Conservation (phyloP, 1,140 invertebrate species). For the Diachasma alloeum region DNA sequence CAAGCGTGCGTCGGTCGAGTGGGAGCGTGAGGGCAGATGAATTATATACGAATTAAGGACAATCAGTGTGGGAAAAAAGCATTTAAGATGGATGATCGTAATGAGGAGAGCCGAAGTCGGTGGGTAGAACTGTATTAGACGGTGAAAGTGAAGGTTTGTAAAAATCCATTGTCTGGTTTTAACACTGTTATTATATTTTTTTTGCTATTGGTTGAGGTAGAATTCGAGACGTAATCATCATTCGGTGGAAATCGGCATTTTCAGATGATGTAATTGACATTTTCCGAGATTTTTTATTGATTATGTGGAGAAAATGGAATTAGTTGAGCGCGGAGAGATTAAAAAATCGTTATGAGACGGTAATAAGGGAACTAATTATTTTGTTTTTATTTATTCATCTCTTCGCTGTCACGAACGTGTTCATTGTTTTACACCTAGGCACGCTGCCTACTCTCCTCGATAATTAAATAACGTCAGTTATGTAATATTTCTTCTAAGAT, state of each 20-base stretch:
- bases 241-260: background rate
- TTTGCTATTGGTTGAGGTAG: background rate
- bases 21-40: constrained; percentile 17
- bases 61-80: constrained; percentile 33
- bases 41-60: constrained; percentile 50
- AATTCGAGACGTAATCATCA: background rate
- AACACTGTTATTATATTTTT: background rate
- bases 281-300: background rate
- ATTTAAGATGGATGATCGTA: constrained; percentile 16
- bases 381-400: too few relatives aligned
- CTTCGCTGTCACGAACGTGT: too few relatives aligned
- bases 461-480: too few relatives aligned
- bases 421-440: too few relatives aligned
- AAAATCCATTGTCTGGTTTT: background rate
- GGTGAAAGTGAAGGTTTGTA: background rate
- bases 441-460: too few relatives aligned
- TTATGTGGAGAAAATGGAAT: background rate
- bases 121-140: background rate
- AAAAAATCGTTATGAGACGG: background rate
- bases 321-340: background rate
- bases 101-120: background rate
- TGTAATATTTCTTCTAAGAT: too few relatives aligned
- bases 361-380: too few relatives aligned
- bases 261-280: background rate
- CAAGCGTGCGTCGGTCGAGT: background rate